Conservation (phyloP, 2,113 vertebrate genomes). For the Donacobius atricapilla region DNA sequence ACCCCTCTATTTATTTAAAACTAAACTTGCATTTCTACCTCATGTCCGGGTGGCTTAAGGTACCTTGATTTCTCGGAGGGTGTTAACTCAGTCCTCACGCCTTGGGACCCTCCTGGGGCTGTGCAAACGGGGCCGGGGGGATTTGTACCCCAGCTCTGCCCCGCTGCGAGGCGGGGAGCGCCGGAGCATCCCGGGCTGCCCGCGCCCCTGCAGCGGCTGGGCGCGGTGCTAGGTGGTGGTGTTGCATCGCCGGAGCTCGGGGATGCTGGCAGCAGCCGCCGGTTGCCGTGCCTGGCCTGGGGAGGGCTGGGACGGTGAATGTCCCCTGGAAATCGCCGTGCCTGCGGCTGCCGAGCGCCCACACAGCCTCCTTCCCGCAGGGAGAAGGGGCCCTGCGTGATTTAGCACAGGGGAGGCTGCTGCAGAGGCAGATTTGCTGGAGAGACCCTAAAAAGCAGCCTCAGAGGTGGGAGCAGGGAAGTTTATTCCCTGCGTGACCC, state of each 20-base stretch:
- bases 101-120: too few species aligned
- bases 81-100: too few species aligned
- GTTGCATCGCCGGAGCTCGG: neutral
- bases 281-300: fast-evolving
- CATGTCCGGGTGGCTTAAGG: too few species aligned
- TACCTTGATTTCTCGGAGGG: too few species aligned
- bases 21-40: too few species aligned
- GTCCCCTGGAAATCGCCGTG: neutral
- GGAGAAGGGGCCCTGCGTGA: neutral
- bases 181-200: fast-evolving
- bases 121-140: too few species aligned
- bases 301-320: neutral
- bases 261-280: neutral
- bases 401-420: neutral
- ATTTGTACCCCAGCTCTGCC: too few species aligned
- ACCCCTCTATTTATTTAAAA: too few species aligned
- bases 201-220: neutral
- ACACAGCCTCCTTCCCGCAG: neutral
- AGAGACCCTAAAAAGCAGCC: neutral
- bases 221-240: conserved; percentile 5
- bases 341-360: neutral
- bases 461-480: neutral
- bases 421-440: neutral
- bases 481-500: neutral
- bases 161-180: too few species aligned